Base-by-base conservation (phyloP, 1,140 invertebrate species). In the Leptinotarsa undecemlineata region DNA sequence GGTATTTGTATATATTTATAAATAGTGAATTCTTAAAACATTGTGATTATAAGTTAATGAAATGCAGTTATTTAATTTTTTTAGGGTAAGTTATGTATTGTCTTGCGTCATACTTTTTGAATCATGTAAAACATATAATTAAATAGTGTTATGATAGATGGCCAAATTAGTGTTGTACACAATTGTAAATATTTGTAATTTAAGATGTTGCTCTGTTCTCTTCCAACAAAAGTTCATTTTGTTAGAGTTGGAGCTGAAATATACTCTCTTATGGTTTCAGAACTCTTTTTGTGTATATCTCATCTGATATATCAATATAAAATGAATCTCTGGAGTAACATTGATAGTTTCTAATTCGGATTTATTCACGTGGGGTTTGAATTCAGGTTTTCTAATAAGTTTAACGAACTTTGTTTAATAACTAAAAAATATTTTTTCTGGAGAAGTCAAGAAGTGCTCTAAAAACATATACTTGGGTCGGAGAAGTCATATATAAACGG, bases 121-220 rank as follows among this genome's bases (percentile, higher is more conserved):
- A 70, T 70, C 51, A 60, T 57, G 51, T 57, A 17, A 57, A 15
- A 57, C n/a, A 8, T n/a, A 57, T 17, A 15, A 57, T 57, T n/a
- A 4, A 19, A 57, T 11, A 42, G 6, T 42, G 8, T 42, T 71
- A 73, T 68, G 72, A 64, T 72, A 48, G 47, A 68, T 73, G 73
- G 75, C 75, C 75, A 76, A 76, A 76, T 76, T 76, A 76, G 75
- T 72, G 66, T 68, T 76, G 75, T 76, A 76, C 73, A 76, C 72
- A 62, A 73, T 66, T 76, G 72, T 68, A 76, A 73, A 76, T 73
- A 73, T 73, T 68, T 73, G n/a, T 67, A 67, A 70, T 48, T 48
- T 70, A 47, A 15, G 6, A 33, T 6, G 6, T 33, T 33, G 26
- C 26, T 33, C 6, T 33, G 6, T 33, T 33, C 26, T 33, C 26